Conservation (phyloP, 1,140 invertebrate species). For the Sarcophaga bullata region DNA sequence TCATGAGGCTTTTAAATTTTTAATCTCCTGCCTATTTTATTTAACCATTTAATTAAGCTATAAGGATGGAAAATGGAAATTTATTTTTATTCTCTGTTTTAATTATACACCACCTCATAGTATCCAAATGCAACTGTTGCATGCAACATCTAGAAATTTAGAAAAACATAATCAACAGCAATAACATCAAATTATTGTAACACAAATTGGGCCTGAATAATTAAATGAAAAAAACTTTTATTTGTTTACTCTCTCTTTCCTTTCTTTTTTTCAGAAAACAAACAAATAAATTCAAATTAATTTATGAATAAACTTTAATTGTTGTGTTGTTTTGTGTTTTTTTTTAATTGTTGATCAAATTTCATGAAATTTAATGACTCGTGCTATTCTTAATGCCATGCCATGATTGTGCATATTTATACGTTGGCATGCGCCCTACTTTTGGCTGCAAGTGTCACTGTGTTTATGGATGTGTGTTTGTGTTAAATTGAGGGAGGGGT, state of each 20-base stretch:
- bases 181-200: not conserved
- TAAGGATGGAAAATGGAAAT: too few relatives aligned
- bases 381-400: not conserved
- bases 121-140: too few relatives aligned
- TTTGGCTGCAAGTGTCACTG: not conserved
- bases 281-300: too few relatives aligned
- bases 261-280: not conserved
- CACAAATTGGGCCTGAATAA: not conserved
- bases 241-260: not conserved
- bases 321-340: not conserved
- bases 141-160: too few relatives aligned
- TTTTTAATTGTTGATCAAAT: slow-evolving; percentile 22
- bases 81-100: too few relatives aligned
- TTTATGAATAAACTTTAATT: too few relatives aligned
- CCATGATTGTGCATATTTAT: not conserved
- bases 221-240: not conserved
- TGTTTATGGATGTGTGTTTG: not conserved
- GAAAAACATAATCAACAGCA: not conserved
- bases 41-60: too few relatives aligned
- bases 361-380: slow-evolving; percentile 19
- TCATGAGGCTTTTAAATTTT: too few relatives aligned
- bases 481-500: not conserved
- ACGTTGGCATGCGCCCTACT: not conserved
- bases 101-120: too few relatives aligned
- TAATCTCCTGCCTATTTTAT: too few relatives aligned